A percentile compares a stretch with the other conserved stretches of the same genome.
phyloP scores from a whole-genome alignment of 2,888 invertebrate genomes.

The Sympetrum striolatum region DNA sequence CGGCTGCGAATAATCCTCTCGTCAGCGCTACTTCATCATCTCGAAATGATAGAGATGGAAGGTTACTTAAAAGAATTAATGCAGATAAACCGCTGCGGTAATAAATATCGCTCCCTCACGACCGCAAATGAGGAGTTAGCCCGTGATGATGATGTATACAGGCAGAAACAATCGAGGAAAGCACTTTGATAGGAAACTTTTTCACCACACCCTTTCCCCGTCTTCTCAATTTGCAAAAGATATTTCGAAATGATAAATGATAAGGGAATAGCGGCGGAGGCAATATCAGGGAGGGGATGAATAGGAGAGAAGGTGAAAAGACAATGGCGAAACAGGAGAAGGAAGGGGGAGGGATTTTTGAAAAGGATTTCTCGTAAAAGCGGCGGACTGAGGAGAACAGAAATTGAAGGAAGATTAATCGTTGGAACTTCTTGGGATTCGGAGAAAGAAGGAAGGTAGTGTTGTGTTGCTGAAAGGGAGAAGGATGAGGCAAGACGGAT shows the following conservation, averaged over 20 bases:
- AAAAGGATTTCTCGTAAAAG: not conserved
- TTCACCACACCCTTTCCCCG: not conserved
- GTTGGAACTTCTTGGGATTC: not conserved
- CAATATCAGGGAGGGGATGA: not conserved
- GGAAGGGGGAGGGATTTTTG: not conserved
- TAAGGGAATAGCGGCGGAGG: not conserved
- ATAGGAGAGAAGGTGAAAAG: not conserved
- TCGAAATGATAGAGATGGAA: too few relatives aligned
- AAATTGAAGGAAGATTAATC: slow-evolving; percentile 43
- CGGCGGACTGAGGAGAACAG: not conserved
- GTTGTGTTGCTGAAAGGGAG: not conserved
- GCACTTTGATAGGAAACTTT: not conserved
- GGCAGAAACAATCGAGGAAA: not conserved
- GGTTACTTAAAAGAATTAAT: too few relatives aligned
- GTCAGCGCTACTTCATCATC: too few relatives aligned
- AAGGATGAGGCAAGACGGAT: not conserved
- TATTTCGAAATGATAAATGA: slow-evolving; percentile 1
- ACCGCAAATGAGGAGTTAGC: not conserved
- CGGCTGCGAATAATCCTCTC: too few relatives aligned
- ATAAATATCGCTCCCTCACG: not conserved
- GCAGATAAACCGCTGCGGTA: not conserved
- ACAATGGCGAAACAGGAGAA: not conserved
- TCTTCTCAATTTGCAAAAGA: not conserved
- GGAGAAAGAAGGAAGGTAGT: not conserved
- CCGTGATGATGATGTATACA: not conserved